Base-by-base conservation (phyloP, 2,797 vertebrate species). In the Xyrichtys novacula region DNA sequence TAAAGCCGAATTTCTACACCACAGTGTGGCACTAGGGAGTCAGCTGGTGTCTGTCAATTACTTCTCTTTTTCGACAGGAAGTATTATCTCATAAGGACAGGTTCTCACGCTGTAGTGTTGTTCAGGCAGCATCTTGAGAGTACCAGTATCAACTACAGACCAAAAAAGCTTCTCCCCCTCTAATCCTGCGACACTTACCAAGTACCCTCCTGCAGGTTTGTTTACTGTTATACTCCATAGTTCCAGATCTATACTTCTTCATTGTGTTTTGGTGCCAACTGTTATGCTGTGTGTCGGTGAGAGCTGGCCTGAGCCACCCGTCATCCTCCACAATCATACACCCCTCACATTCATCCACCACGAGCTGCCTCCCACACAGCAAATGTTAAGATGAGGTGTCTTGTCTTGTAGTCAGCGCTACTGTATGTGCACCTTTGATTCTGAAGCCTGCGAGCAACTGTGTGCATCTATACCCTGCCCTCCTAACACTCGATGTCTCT, bases 321-420 rank as follows among this genome's bases (percentile, higher is more conserved):
- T 49, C 85, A 74, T 86, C 89, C 82, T 72, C 88, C 89, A 87
- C 88, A 87, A 67, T 84, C 50, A 74, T 80, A 67, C 85, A 85
- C 71, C 85, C 70, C 74, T 78, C 85, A 80, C 79, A 86, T 81
- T 82, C 69, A 86, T 90, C 84, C 36, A 87, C 77, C 82, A 73
- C 77, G 49, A 83, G 83, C 85, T 86, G 73, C 87, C 89, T 78
- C 87, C 89, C 80, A 91, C 89, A 86, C 52, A 90, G 73, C 88
- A 90, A 90, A 85, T 92, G 89, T 83, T 88, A 79, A 71, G 62
- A 85, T 78, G 80, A 84, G 59, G 70, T 39, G 74, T 81, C 59
- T 63, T 87, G 72, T 86, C 61, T 82, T 77, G 69, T 62, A 28
- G 6, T 70, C 71, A 14, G 44, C 9, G 25, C 23, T 64, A 44